phyloP scores from a whole-genome alignment of 1,140 invertebrate genomes.

The Cydia fagiglandana region DNA sequence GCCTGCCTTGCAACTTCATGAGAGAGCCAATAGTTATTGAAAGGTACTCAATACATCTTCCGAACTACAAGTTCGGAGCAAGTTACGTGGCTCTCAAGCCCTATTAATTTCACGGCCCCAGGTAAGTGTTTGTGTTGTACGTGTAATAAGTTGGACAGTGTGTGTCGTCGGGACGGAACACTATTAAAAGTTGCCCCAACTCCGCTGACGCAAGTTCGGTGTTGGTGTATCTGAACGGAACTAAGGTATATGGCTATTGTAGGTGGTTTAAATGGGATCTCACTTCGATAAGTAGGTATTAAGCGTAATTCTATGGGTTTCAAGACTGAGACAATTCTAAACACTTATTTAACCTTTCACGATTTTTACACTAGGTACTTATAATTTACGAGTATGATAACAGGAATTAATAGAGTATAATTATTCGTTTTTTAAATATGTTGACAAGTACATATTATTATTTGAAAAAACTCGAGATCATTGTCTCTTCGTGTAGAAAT shows the following conservation, averaged over 20 bases:
- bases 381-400: too few relatives aligned
- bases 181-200: conserved; percentile 25
- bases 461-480: too few relatives aligned
- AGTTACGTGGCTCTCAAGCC: conserved; percentile 17
- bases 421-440: too few relatives aligned
- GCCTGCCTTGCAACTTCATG: background rate
- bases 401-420: too few relatives aligned
- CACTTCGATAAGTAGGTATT: too few relatives aligned
- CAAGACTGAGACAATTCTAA: too few relatives aligned
- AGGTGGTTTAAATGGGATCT: background rate
- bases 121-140: conserved; percentile 31
- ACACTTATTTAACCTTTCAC: too few relatives aligned
- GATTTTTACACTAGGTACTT: too few relatives aligned
- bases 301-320: too few relatives aligned
- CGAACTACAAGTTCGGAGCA: background rate
- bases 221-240: background rate
- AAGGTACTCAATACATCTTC: conserved; percentile 16
- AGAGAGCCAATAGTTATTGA: conserved; percentile 1
- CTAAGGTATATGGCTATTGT: too few relatives aligned
- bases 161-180: conserved; percentile 10
- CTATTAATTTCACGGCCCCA: conserved; percentile 27
- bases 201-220: conserved; percentile 14
- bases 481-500: too few relatives aligned
- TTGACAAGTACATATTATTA: too few relatives aligned
- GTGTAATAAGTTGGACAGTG: conserved; percentile 29